Conservation (phyloP, 2,888 invertebrate genomes). For the Lycaena phlaeas region DNA sequence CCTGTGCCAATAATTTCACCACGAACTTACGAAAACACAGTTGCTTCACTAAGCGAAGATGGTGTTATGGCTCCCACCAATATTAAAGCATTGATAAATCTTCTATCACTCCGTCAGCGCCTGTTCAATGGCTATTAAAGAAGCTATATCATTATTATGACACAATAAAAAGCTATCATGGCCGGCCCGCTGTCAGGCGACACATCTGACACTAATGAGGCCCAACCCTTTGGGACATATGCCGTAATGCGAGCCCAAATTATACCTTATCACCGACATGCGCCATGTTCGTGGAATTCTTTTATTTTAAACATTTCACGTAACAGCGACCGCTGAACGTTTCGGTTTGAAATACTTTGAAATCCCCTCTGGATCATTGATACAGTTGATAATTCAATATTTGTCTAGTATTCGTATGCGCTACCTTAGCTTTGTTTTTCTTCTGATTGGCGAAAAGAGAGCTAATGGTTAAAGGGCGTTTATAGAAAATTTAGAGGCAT, state of each 20-base stretch:
- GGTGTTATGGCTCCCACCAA: too few species aligned
- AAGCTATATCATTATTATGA: conserved; percentile 10
- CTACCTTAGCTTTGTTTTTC: too few species aligned
- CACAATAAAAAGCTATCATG: conserved; percentile 14
- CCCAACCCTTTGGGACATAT: conserved; percentile 55
- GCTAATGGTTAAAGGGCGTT: too few species aligned
- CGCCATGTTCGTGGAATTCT: conserved; percentile 15
- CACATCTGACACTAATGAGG: conserved; percentile 56
- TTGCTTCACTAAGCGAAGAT: too few species aligned
- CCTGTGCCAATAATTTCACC: too few species aligned
- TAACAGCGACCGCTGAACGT: too few species aligned
- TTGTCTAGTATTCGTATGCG: too few species aligned
- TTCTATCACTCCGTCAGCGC: background rate
- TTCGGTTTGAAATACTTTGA: background rate
- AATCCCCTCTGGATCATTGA: background rate
- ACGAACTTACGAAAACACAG: too few species aligned
- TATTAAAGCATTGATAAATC: too few species aligned
- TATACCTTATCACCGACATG: conserved; percentile 47
- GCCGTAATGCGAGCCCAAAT: conserved; percentile 43
- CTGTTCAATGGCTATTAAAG: conserved; percentile 4
- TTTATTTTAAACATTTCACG: conserved; percentile 9
- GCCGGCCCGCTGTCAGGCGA: conserved; percentile 28
- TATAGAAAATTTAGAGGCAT: too few species aligned
- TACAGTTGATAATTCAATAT: too few species aligned
- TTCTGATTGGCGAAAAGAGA: too few species aligned